Conservation (phyloP, 2,888 invertebrate genomes). For the Spialia ferax region DNA sequence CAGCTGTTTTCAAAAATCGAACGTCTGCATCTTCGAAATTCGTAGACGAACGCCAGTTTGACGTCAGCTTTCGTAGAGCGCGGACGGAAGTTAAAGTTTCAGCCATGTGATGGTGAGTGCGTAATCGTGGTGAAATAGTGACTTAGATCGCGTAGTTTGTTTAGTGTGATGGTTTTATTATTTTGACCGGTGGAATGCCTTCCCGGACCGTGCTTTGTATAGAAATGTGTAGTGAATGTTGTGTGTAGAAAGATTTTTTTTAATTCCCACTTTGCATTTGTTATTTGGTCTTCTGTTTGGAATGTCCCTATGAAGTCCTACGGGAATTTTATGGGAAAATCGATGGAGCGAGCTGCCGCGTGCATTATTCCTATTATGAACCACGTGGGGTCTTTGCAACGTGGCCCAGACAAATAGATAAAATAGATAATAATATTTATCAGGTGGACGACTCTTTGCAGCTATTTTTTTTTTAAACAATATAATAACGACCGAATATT, state of each 20-base stretch:
- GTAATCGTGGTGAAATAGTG: conserved; percentile 59
- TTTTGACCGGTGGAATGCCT: conserved; percentile 57
- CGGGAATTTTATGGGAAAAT: conserved; percentile 29
- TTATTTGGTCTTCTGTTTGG: conserved; percentile 9
- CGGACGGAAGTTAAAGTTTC: conserved; percentile 59
- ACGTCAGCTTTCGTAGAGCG: conserved; percentile 67
- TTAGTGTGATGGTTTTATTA: conserved; percentile 54
- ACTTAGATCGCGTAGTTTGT: conserved; percentile 52
- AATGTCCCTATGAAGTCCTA: conserved; percentile 9
- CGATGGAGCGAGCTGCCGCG: conserved; percentile 26
- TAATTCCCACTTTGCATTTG: conserved; percentile 39
- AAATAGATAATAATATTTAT: conserved; percentile 14
- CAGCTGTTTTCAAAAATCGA: conserved; percentile 83
- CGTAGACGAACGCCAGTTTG: conserved; percentile 62
- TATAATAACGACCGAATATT: neutral
- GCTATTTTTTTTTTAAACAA: too few species aligned
- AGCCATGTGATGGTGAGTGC: conserved; percentile 82
- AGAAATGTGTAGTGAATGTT: conserved; percentile 58
- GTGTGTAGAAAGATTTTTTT: conserved; percentile 55
- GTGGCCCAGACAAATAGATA: neutral
- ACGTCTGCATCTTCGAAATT: conserved; percentile 58
- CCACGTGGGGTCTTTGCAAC: conserved; percentile 36
- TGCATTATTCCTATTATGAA: conserved; percentile 20
- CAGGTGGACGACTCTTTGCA: conserved; percentile 23
- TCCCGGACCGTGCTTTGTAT: conserved; percentile 55